A percentile compares a stretch with the other conserved stretches of the same genome.
Conservation (phyloP, 1,140 invertebrate genomes). For the Onthophagus taurus region DNA sequence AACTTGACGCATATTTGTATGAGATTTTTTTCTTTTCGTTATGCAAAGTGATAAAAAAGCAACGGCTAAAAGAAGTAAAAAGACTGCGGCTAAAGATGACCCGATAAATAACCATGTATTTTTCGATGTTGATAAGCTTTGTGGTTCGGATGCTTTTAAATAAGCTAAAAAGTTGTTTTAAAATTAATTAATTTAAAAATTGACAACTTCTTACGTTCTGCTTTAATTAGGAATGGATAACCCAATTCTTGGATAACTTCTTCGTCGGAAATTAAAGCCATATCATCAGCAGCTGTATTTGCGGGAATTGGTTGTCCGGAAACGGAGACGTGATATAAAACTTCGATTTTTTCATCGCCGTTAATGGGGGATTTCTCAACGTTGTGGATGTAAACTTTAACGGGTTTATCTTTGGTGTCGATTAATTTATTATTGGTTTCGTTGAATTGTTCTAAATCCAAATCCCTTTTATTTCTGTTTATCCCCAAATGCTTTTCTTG, state of each 20-base stretch:
- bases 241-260: slow-evolving; percentile 66
- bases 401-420: slow-evolving; percentile 30
- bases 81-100: slow-evolving; percentile 47
- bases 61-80: slow-evolving; percentile 53
- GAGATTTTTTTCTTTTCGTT: slow-evolving; percentile 45
- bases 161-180: slow-evolving; percentile 47
- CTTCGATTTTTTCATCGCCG: slow-evolving; percentile 37
- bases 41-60: slow-evolving; percentile 49
- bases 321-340: slow-evolving; percentile 70
- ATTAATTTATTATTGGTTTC: no score
- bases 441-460: slow-evolving; percentile 22
- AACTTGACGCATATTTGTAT: slow-evolving; percentile 15
- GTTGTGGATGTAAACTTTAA: slow-evolving; percentile 42
- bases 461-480: slow-evolving; percentile 21
- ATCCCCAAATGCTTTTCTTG: slow-evolving; percentile 61
- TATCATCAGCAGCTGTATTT: slow-evolving; percentile 65
- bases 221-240: slow-evolving; percentile 64
- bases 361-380: slow-evolving; percentile 36
- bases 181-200: not conserved
- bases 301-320: slow-evolving; percentile 67
- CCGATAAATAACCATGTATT: slow-evolving; percentile 56
- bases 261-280: slow-evolving; percentile 60
- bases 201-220: slow-evolving; percentile 56
- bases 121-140: slow-evolving; percentile 50
- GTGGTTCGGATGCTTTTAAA: slow-evolving; percentile 52